Evolutionary conservation across 2,888 invertebrate genomes (phyloP).

Genomic region (Branchellion lobata): DNA sequence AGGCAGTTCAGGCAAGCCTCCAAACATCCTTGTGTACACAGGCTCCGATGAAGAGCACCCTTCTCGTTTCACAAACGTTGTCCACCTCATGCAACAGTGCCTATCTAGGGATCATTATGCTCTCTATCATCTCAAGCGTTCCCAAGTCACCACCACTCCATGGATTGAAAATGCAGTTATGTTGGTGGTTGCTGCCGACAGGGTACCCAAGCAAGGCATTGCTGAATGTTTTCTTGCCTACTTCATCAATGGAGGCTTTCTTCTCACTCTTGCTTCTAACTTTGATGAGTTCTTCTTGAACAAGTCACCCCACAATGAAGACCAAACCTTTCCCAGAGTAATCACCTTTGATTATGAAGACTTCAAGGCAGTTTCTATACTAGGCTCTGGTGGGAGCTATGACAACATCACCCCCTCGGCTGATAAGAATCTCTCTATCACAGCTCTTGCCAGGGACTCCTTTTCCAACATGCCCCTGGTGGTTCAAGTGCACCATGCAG

Average conservation of each 20-base stretch:
- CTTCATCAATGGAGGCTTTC: constrained; percentile 53
- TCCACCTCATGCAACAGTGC: constrained; percentile 54
- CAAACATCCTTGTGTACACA: constrained; percentile 60
- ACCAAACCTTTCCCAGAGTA: constrained; percentile 48
- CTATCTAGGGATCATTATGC: constrained; percentile 57
- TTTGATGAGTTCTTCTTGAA: constrained; percentile 50
- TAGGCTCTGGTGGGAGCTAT: constrained; percentile 54
- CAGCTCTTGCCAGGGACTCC: constrained; percentile 47
- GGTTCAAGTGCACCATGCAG: constrained; percentile 47
- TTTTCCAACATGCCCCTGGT: constrained; percentile 48
- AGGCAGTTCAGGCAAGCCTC: constrained; percentile 55
- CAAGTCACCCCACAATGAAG: constrained; percentile 44
- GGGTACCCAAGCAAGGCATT: constrained; percentile 53
- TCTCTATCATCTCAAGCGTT: constrained; percentile 58
- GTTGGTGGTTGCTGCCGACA: constrained; percentile 56
- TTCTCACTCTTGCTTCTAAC: constrained; percentile 49
- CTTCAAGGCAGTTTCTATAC: constrained; percentile 53
- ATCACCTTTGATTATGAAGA: constrained; percentile 52
- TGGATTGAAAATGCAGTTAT: constrained; percentile 59
- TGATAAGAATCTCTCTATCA: constrained; percentile 44
- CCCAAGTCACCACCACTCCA: constrained; percentile 55
- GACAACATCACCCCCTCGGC: constrained; percentile 22
- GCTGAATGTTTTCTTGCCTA: constrained; percentile 54
- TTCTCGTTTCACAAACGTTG: constrained; percentile 55
- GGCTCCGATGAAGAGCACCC: constrained; percentile 56